Evolutionary conservation across 37 sponge, comb jelly and placozoan genomes (phyloP), one percentile per base, ranked within the genome.

Genomic region (Cliona cf. orientalis): DNA sequence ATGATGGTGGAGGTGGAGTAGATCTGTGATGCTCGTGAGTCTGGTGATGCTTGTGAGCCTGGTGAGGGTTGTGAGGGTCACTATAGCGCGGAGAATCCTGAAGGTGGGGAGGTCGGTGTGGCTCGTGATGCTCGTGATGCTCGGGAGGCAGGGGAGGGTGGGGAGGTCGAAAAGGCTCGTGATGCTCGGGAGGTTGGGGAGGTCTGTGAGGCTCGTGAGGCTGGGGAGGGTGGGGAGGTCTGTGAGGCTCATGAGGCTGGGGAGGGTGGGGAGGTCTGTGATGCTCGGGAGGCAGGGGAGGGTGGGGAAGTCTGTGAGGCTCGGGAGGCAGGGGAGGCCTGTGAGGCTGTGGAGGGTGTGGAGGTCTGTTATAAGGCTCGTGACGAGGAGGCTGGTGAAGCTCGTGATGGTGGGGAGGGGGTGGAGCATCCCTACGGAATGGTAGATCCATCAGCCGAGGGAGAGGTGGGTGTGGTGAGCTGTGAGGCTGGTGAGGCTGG

Each of bases 31-130:
- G n/a, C n/a, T n/a, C n/a, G n/a, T n/a, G n/a, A n/a, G n/a, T n/a
- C n/a, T n/a, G n/a, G 61, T 21, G 74, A 36, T 3, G 56, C 56
- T 25, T 35, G 14, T 23, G 42, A 31, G 5, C 44, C 26, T 39
- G 63, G 78, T 62, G 64, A 23, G 41, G 64, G 33, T 26, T 17
- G 74, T 9, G 35, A 28, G 31, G 36, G 68, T 66, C 36, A n/a
- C n/a, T n/a, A n/a, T n/a, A n/a, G n/a, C n/a, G n/a, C n/a, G n/a
- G n/a, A n/a, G n/a, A n/a, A n/a, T n/a, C n/a, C 21, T 17, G 31
- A 36, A 74, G 74, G 74, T 74, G 74, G 2, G 55, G 74, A 36
- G 74, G 74, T 19, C 9, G 33, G 28, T 45, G 32, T 36, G 74
- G 69, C 37, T 12, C n/a, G 28, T 17, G 4, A 31, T 6, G 62